Evolutionary conservation across 2,797 vertebrate species (phyloP), one percentile per base, ranked within the genome.

Genomic region (Carapus acus): DNA sequence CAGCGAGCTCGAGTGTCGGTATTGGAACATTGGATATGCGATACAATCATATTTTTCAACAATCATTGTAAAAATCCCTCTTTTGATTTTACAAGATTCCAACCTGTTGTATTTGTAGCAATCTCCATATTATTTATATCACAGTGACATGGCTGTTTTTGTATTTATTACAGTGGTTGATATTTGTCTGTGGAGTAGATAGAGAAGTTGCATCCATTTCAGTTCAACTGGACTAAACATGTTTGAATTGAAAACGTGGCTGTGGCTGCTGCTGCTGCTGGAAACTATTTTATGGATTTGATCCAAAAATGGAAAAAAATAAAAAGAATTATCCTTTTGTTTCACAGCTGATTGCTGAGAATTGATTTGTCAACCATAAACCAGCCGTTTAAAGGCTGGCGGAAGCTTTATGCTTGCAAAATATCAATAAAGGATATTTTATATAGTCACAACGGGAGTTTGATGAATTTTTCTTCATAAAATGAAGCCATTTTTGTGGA

Each of bases 351-450:
- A 69, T 65, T 43, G 58, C 52, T 44, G 54, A 57, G 18, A 62
- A 55, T 33, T 71, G 46, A 55, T 47, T 69, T 29, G 20, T 16
- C 67, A 37, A 45, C 20, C 56, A 33, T 58, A 62, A 16, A 67
- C 15, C 9, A 74, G 46, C 42, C 43, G 21, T 64, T 56, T 58
- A 46, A 73, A 49, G 42, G 43, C 51, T 51, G 44, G 53, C 38
- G 56, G 23, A 46, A 77, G 65, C 44, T 78, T 77, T 59, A 77
- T 80, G 85, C 79, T 81, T 85, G 81, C 82, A 78, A 81, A 83
- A 79, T 78, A 83, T 78, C 71, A 89, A 89, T 89, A 87, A 89
- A 89, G 63, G 57, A 83, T 85, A 85, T 86, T 87, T 87, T 87
- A 80, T 82, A 84, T 80, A 83, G 76, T 60, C 74, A 66, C 50